phyloP scores from a whole-genome alignment of 2,888 invertebrate species.

The Drosophila phalerata region DNA sequence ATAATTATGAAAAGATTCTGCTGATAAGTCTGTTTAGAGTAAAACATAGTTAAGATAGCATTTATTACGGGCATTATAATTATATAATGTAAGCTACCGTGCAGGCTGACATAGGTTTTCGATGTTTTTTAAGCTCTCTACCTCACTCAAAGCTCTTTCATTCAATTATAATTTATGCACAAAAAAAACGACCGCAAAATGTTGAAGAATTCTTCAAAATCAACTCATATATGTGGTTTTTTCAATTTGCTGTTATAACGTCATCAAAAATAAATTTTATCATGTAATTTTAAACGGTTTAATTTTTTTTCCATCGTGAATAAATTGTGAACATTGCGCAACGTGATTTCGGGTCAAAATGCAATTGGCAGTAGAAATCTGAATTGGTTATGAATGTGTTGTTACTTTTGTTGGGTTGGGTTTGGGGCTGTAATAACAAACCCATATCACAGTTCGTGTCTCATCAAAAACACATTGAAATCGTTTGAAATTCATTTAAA shows the following conservation, averaged over 20 bases:
- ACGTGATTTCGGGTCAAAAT: conserved; percentile 61
- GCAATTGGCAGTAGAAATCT: conserved; percentile 51
- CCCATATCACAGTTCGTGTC: conserved; percentile 56
- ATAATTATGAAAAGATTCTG: conserved; percentile 15
- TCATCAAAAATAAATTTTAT: conserved; percentile 68
- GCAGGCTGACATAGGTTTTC: background rate
- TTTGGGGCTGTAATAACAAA: conserved; percentile 57
- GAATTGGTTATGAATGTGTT: conserved; percentile 6
- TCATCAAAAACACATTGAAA: conserved; percentile 73
- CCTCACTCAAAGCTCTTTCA: background rate
- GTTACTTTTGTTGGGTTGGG: conserved; percentile 12
- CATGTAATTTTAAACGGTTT: conserved; percentile 66
- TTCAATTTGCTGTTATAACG: conserved; percentile 47
- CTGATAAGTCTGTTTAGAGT: conserved; percentile 27
- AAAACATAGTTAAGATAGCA: conserved; percentile 2
- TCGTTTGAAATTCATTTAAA: conserved; percentile 76
- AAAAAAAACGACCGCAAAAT: conserved; percentile 29
- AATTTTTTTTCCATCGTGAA: conserved; percentile 1
- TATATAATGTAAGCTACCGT: conserved; percentile 34
- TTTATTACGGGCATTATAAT: conserved; percentile 11
- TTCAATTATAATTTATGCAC: conserved; percentile 53
- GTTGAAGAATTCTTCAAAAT: conserved; percentile 25
- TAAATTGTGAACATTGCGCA: conserved; percentile 57
- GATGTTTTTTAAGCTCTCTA: background rate
- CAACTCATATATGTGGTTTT: conserved; percentile 22